Conservation (phyloP, 2,888 invertebrate species). For the Pandemis cinnamomeana region DNA sequence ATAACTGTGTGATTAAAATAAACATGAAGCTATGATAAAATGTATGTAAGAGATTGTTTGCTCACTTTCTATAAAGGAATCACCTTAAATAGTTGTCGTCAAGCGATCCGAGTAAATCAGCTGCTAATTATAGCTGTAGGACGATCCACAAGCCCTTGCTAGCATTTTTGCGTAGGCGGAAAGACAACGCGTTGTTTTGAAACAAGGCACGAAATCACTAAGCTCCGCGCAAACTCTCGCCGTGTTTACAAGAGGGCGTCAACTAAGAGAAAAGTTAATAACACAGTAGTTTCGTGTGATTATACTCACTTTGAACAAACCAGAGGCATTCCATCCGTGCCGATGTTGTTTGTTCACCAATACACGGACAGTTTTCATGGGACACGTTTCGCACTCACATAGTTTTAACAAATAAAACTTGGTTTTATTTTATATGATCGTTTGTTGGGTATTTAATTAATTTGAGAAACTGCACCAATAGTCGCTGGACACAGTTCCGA, state of each 20-base stretch:
- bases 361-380: constrained; percentile 52
- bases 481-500: constrained; percentile 8
- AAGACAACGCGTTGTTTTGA: neutral
- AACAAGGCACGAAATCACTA: neutral
- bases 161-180: constrained; percentile 52
- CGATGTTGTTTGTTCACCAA: constrained; percentile 52
- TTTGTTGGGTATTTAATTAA: constrained; percentile 16
- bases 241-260: constrained; percentile 29
- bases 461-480: neutral
- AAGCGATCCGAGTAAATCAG: constrained; percentile 27
- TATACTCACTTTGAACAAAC: constrained; percentile 66
- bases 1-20: neutral
- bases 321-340: constrained; percentile 70
- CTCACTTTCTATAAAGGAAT: constrained; percentile 6
- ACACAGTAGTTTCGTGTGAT: constrained; percentile 45
- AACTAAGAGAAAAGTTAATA: constrained; percentile 36
- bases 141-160: constrained; percentile 41
- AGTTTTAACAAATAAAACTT: constrained; percentile 26
- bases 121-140: constrained; percentile 48
- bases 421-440: constrained; percentile 10
- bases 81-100: constrained; percentile 24
- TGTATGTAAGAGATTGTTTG: neutral
- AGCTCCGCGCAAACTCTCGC: neutral
- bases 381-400: constrained; percentile 49
- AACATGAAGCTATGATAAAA: neutral